Evolutionary conservation across 2,888 invertebrate genomes (phyloP).

Genomic region (Pteria penguin): DNA sequence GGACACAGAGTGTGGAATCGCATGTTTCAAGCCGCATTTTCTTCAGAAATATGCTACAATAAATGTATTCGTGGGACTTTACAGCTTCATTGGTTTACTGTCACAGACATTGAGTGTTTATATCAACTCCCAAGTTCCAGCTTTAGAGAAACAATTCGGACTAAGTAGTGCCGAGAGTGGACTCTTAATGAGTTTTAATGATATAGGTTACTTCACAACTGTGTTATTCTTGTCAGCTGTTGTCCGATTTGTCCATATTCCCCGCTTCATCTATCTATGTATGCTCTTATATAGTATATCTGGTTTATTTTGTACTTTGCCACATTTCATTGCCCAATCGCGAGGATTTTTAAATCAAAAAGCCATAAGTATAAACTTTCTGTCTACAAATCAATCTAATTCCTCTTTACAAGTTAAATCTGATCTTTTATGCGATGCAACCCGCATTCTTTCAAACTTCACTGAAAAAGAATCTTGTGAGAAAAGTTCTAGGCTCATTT

Average conservation of each 20-base stretch:
- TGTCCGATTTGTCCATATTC: conserved; percentile 33
- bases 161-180: conserved; percentile 36
- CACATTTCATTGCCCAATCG: conserved; percentile 29
- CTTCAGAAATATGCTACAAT: conserved; percentile 42
- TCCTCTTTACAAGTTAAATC: background rate
- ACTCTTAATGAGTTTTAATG: conserved; percentile 38
- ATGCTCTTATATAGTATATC: conserved; percentile 29
- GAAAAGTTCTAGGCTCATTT: background rate
- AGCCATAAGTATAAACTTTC: background rate
- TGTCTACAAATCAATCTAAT: background rate
- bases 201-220: conserved; percentile 25
- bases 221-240: conserved; percentile 7
- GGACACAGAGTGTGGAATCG: conserved; percentile 38
- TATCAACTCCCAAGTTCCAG: conserved; percentile 37
- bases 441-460: background rate
- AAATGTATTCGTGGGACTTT: conserved; percentile 46
- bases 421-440: background rate
- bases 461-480: background rate
- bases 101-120: conserved; percentile 27
- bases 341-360: background rate
- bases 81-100: conserved; percentile 13
- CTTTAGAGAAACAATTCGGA: conserved; percentile 36
- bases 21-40: conserved; percentile 15
- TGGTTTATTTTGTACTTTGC: conserved; percentile 32
- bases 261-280: conserved; percentile 30